A percentile compares a stretch with the other conserved stretches of the same genome.
These are phyloP conservation scores for Thaleichthys pacificus DNA, from an alignment of 2,797 vertebrate genomes.

Conservation along the genomic window DNA sequence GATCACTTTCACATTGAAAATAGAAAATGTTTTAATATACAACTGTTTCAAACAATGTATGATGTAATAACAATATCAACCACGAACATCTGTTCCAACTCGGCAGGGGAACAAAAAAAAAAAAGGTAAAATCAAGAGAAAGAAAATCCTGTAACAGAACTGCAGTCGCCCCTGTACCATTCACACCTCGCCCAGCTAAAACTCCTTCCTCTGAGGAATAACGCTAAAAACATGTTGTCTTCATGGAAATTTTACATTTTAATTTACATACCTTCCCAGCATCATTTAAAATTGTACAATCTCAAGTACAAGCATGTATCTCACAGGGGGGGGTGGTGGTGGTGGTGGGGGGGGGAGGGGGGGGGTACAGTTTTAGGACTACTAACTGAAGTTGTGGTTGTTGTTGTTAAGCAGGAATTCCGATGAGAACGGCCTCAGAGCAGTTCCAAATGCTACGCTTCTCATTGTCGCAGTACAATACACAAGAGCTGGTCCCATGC, in stretches of 20 bases:
- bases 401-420: conserved; percentile 39
- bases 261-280: conserved; percentile 73
- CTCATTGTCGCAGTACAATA: conserved; percentile 51
- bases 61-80: conserved; percentile 75
- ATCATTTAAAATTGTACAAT: conserved; percentile 67
- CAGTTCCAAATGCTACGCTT: conserved; percentile 48
- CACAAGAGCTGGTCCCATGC: conserved; percentile 69
- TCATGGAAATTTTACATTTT: conserved; percentile 74
- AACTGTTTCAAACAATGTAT: conserved; percentile 75
- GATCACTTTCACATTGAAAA: conserved; percentile 58
- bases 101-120: conserved; percentile 57
- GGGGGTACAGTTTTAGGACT: not conserved
- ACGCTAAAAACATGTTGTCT: conserved; percentile 73
- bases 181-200: conserved; percentile 46
- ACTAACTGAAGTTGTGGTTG: not conserved
- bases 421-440: conserved; percentile 32
- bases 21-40: conserved; percentile 85
- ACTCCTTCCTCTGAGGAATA: conserved; percentile 60
- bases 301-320: conserved; percentile 55
- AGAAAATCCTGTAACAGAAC: conserved; percentile 33
- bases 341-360: not conserved
- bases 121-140: too few species aligned
- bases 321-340: conserved; percentile 12
- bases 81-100: conserved; percentile 62
- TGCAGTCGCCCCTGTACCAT: conserved; percentile 33